Conservation (phyloP, 37 sponge, comb jelly and placozoan species). For the Diacarnus erythraeanus region DNA sequence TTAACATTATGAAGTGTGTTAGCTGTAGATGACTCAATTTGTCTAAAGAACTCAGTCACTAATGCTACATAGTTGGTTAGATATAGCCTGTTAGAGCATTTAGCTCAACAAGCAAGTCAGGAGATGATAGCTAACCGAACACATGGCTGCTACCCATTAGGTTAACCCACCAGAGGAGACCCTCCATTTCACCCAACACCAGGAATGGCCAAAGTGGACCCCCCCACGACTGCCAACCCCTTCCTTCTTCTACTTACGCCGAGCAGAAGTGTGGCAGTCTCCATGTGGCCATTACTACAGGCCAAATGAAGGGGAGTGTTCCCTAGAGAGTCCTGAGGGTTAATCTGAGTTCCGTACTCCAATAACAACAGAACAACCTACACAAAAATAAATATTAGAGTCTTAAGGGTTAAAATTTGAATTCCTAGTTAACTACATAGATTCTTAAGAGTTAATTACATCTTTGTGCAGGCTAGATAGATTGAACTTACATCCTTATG, state of each 20-base stretch:
- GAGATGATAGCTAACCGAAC: no score
- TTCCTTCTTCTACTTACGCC: constrained; percentile 57
- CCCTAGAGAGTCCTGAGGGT: constrained; percentile 65
- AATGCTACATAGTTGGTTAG: no score
- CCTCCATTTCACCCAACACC: no score
- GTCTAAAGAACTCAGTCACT: no score
- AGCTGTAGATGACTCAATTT: no score
- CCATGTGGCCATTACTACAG: constrained; percentile 90
- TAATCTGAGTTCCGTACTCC: constrained; percentile 68
- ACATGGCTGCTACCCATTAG: no score
- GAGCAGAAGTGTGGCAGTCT: constrained; percentile 74
- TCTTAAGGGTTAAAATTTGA: neutral
- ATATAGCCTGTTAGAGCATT: no score
- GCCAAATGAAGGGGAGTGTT: constrained; percentile 94
- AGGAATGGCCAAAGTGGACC: no score
- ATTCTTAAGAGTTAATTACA: neutral
- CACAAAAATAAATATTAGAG: neutral
- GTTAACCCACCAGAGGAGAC: no score
- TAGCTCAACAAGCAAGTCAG: no score
- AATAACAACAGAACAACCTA: constrained; percentile 73
- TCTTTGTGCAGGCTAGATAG: neutral
- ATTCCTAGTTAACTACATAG: neutral
- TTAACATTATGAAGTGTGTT: neutral
- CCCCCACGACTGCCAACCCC: no score
- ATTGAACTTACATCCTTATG: constrained; percentile 73